Evolutionary conservation across 2,797 vertebrate species (phyloP), one percentile per base, ranked within the genome.

Genomic region (Dipus sagitta): DNA sequence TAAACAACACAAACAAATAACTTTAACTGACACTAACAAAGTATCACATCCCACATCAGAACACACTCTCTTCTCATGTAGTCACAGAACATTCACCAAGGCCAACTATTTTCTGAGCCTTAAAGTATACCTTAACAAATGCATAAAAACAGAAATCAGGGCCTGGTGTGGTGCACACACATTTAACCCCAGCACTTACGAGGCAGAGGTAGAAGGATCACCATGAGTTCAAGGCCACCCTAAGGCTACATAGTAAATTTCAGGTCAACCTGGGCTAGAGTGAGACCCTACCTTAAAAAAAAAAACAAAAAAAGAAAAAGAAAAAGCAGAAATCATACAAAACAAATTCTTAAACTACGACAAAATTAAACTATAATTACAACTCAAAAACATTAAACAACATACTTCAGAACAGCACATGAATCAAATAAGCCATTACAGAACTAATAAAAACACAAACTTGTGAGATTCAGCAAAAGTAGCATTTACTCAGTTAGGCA

Each of bases 61-160:
- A 86, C 62, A 68, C 14, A 52, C 4, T 67, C 18, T 83, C 47
- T 88, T 88, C 28, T 91, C 34, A 81, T 81, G 62, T 42, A 88
- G 18, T 72, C 38, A 67, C 17, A 30, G 42, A 81, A 72, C 7
- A 92, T 64, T 92, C 38, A 92, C 32, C n/a, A 71, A 87, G 26
- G 47, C 0, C 84, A n/a, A 86, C 68, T 86, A 86, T 4, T 67
- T 54, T 75, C 38, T 87, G 17, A 38, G 6, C 11, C 72, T 80
- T 79, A 89, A 89, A 89, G 86, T 8, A 85, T 75, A 94, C 13
- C 72, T 93, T 82, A 65, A 85, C 65, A 93, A 81, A 88, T 81
- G 72, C 81, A 30, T 88, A 94, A 79, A 32, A 94, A 54, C 0
- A 90, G n/a, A 95, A 47, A 47, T 47, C 9, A 10, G 86, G 86